phyloP scores from a whole-genome alignment of 2,797 vertebrate genomes.

The Acridotheres tristis region DNA sequence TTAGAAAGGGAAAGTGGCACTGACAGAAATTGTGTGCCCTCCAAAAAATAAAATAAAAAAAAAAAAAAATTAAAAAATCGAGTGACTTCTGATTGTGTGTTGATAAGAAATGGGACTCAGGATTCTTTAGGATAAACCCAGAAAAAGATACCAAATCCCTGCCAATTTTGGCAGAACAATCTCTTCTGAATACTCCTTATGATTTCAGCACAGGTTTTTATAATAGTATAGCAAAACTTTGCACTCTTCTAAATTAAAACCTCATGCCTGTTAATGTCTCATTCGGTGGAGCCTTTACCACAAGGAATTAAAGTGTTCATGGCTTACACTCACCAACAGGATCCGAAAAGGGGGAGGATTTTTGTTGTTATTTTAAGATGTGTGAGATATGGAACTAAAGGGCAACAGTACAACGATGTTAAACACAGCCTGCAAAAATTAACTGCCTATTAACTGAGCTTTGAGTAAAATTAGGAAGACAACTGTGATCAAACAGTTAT shows the following conservation, averaged over 20 bases:
- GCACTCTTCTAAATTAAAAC: neutral
- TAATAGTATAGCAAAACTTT: neutral
- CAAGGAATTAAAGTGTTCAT: neutral
- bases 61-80: neutral
- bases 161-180: neutral
- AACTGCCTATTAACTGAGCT: neutral
- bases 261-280: neutral
- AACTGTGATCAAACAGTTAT: neutral
- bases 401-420: accelerated
- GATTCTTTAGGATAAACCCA: neutral
- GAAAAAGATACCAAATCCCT: neutral
- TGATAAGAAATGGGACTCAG: neutral
- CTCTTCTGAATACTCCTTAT: neutral
- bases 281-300: neutral
- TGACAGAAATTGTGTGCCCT: accelerated
- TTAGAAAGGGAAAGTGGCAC: neutral
- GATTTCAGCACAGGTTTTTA: neutral
- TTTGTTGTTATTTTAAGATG: neutral
- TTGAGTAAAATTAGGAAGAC: neutral
- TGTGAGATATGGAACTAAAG: neutral
- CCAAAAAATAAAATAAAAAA: neutral
- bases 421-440: neutral
- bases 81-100: neutral
- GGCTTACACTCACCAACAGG: neutral
- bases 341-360: neutral